These are phyloP conservation scores for Apogon hyalosoma DNA, from an alignment of 2,797 vertebrate species.

Conservation along the genomic window DNA sequence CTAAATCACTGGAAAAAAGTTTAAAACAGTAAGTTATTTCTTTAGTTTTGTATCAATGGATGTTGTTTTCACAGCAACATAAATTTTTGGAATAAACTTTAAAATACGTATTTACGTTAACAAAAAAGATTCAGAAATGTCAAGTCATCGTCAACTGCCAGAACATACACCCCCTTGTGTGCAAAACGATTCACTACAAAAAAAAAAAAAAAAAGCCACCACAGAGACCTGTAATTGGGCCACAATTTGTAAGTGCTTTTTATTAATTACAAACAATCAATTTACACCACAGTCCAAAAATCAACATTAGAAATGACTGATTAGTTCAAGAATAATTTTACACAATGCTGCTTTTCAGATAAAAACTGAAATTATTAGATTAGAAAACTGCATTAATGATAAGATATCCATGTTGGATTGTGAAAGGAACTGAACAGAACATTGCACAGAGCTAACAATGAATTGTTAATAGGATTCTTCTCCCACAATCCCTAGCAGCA, in stretches of 20 bases:
- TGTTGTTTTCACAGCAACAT: too few relatives aligned
- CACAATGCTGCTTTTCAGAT: slow-evolving; percentile 1
- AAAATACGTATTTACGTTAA: not conserved
- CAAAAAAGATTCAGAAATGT: not conserved
- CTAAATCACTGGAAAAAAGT: not conserved
- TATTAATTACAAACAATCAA: slow-evolving; percentile 23
- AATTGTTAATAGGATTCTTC: not conserved
- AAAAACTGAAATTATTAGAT: not conserved
- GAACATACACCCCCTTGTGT: slow-evolving; percentile 57
- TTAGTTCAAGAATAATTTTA: slow-evolving; percentile 5
- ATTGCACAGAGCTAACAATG: not conserved
- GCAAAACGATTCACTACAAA: slow-evolving; percentile 35
- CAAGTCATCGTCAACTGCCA: not conserved
- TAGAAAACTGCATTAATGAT: not conserved
- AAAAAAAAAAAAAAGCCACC: not conserved
- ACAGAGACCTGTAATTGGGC: not conserved
- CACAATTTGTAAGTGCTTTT: slow-evolving; percentile 21
- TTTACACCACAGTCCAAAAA: slow-evolving; percentile 13
- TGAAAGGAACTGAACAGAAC: not conserved
- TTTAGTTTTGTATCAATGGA: too few relatives aligned
- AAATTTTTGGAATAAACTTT: too few relatives aligned
- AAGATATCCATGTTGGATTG: not conserved
- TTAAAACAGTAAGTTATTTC: too few relatives aligned
- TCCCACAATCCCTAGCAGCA: not conserved
- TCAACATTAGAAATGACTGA: not conserved